Conservation (phyloP, 2,888 invertebrate genomes). For the Aleiodes alternator region DNA sequence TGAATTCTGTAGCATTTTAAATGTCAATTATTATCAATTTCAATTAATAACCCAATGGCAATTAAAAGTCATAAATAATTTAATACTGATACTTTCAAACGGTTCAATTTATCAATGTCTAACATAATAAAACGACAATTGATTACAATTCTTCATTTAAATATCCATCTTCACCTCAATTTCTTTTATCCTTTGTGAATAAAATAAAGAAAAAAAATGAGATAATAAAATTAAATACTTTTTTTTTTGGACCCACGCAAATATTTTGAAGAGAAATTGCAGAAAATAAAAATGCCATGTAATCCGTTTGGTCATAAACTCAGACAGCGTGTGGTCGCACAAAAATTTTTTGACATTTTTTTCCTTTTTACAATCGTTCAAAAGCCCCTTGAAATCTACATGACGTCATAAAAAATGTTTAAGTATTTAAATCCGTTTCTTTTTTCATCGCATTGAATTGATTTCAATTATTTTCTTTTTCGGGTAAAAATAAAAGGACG, state of each 20-base stretch:
- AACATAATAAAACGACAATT: too few species aligned
- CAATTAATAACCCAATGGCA: too few species aligned
- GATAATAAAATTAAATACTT: not conserved
- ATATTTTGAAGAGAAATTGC: not conserved
- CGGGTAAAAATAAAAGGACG: too few species aligned
- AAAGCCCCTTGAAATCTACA: not conserved
- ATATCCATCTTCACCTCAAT: too few species aligned
- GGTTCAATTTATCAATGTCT: too few species aligned
- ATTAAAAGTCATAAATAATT: not conserved
- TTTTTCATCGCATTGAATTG: too few species aligned
- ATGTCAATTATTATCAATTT: too few species aligned
- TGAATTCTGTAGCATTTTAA: conserved; percentile 9
- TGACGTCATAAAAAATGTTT: not conserved
- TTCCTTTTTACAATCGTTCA: not conserved
- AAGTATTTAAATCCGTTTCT: too few species aligned
- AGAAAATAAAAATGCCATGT: not conserved
- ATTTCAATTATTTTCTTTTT: too few species aligned
- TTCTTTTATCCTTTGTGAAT: not conserved
- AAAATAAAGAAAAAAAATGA: not conserved
- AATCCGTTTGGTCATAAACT: conserved; percentile 8
- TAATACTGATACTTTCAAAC: too few species aligned
- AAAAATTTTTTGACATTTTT: not conserved
- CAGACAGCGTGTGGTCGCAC: conserved; percentile 18
- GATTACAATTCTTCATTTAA: too few species aligned
- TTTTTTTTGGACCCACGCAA: too few species aligned